Base-by-base conservation (phyloP, 2,797 vertebrate genomes). In the Xiphorhynchus erythropygius region DNA sequence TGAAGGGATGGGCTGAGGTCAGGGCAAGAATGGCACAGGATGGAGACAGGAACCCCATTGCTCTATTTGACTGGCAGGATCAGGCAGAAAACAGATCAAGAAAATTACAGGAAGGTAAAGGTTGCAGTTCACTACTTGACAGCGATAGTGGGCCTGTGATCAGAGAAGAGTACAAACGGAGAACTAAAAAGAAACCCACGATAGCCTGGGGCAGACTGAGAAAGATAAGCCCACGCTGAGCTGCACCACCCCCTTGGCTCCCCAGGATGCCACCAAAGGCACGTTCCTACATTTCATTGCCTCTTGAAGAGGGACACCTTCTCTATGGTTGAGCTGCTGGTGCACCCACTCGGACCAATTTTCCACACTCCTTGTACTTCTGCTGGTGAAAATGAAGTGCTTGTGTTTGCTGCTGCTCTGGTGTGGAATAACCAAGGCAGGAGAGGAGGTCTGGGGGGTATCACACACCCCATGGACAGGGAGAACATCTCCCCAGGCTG, bases 381-480 rank as follows among this genome's bases (percentile, higher is more conserved):
- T 44, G 32, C 47, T 30, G 49, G 14, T 35, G 44, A n/a, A 74
- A 84, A 52, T 0, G 5, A 75, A 60, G 49, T 0, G 0, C 17
- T 59, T 0, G 1, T 2, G 1, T 22, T 33, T 6, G 1, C 22
- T 50, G 75, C 42, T 57, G 68, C 52, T 39, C 46, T 19, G 8
- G n/a, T 2, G 13, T 12, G 10, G 30, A 14, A 6, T 2, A 13
- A 77, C 5, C 41, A 33, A 42, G 67, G 63, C 37, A 5, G 70
- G 41, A 52, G 18, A 59, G 16, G 21, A 18, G n/a, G 1, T 3
- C 56, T 4, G 2, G 15, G 23, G 41, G 37, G 37, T 30, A 12
- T 18, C 19, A 22, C 42, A 5, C 46, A 28, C 30, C 21, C 6
- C 0, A 0, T 6, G 49, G 3, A 4, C 14, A 13, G 41, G 15